Percentiles rank a stretch among this genome's conserved stretches.
phyloP scores from a whole-genome alignment of 2,888 invertebrate genomes.

The Nephrotoma flavescens region DNA sequence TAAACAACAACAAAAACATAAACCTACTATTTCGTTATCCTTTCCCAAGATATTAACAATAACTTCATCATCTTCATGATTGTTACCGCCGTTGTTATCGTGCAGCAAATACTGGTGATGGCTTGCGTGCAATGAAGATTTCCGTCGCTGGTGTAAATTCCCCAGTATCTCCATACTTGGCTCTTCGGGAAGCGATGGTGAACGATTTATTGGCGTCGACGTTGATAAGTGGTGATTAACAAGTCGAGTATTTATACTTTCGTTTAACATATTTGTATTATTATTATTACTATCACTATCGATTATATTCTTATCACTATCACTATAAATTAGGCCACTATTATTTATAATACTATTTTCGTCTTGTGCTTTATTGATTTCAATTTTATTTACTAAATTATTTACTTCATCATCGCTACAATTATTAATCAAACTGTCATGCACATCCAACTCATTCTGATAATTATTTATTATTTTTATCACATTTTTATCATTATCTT shows the following conservation, averaged over 20 bases:
- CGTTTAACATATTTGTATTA: background rate
- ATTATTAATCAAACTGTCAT: background rate
- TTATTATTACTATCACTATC: background rate
- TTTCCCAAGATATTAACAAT: slow-evolving; percentile 26
- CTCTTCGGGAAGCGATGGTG: background rate
- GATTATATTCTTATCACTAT: background rate
- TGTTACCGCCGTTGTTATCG: slow-evolving; percentile 9
- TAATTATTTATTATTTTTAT: background rate
- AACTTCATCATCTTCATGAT: slow-evolving; percentile 19
- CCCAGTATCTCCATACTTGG: background rate
- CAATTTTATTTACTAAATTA: background rate
- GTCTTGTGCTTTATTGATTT: background rate
- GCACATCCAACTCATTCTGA: background rate
- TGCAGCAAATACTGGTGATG: background rate
- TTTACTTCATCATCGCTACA: background rate
- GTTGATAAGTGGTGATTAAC: background rate
- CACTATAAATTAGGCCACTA: background rate
- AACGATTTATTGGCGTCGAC: background rate
- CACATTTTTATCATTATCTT: background rate
- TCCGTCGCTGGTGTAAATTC: background rate
- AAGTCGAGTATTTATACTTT: background rate
- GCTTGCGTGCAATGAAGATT: background rate
- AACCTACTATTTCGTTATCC: slow-evolving; percentile 26
- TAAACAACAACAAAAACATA: background rate
- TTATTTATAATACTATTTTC: background rate